Base-by-base conservation (phyloP, 2,113 vertebrate species). In the Megaptera novaeangliae region DNA sequence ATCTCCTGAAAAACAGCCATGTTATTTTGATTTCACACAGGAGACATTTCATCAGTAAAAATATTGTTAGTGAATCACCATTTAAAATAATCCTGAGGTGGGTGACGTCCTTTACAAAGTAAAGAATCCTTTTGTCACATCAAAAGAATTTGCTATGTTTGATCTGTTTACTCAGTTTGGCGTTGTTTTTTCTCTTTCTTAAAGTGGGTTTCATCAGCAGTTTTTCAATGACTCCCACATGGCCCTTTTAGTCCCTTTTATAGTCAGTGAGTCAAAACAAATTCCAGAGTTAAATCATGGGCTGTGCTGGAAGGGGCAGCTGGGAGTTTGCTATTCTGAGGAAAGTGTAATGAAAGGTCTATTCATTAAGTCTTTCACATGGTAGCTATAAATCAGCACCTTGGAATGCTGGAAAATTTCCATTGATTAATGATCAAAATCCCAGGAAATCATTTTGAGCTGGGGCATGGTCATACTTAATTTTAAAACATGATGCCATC, bases 401-500 rank as follows among this genome's bases (percentile, higher is more conserved):
- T 88, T 95, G 46, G 96, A 97, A 96, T 93, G 91, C 63, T 92
- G 59, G 93, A 97, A 95, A 75, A 49, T 64, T 52, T 80, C 82
- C 89, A 86, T 18, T 86, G 75, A 96, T 96, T 97, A 97, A 96
- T 93, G 96, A 88, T 94, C 68, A 95, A 96, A 98, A 95, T 88
- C 55, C 83, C 69, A 77, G 94, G 57, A 96, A 87, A n/a, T 49
- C 46, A 90, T 81, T 88, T 71, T 95, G 87, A 95, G 41, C 29
- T 87, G 82, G 52, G 31, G 8, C 49, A 74, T 57, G n/a, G 69
- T 94, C 97, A 97, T 97, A 68, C 15, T 91, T 96, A 93, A 95
- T 96, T 98, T 98, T 98, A 98, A 93, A 96, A 64, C 36, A 88
- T 95, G 88, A 98, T 91, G 64, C 72, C 75, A 96, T 95, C 92